Evolutionary conservation across 2,888 invertebrate species (phyloP).

Genomic region (Nipponacmea schrenckii): DNA sequence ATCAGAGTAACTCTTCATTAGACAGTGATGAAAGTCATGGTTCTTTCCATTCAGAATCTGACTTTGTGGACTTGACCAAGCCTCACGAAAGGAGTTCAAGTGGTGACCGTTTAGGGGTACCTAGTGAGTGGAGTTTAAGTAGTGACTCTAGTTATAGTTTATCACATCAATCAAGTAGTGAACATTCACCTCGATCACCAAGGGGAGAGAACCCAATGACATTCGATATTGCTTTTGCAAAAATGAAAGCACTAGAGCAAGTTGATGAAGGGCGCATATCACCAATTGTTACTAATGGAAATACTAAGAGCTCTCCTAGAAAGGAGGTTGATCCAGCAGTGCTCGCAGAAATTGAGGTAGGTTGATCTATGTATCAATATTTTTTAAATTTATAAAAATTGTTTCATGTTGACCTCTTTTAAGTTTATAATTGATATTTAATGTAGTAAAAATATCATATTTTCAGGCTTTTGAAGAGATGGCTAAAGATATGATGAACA

Average conservation of each 20-base stretch:
- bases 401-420: background rate
- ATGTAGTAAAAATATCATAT: background rate
- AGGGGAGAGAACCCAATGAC: background rate
- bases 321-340: constrained; percentile 51
- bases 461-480: constrained; percentile 47
- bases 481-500: constrained; percentile 35
- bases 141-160: constrained; percentile 3
- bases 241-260: background rate
- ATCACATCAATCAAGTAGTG: constrained; percentile 6
- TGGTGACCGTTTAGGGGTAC: background rate
- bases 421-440: background rate
- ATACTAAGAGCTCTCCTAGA: constrained; percentile 34
- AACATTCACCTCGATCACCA: background rate
- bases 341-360: constrained; percentile 58
- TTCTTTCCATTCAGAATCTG: background rate
- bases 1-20: background rate
- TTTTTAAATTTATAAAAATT: background rate
- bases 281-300: background rate
- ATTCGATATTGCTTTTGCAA: background rate
- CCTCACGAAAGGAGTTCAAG: background rate
- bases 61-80: constrained; percentile 3
- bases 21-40: constrained; percentile 3
- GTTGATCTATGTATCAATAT: constrained; percentile 11
- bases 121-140: background rate
- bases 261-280: constrained; percentile 2